A percentile compares a stretch with the other conserved stretches of the same genome.
These are phyloP conservation scores for Epinotia demarniana DNA, from an alignment of 2,888 invertebrate genomes.

Conservation along the genomic window DNA sequence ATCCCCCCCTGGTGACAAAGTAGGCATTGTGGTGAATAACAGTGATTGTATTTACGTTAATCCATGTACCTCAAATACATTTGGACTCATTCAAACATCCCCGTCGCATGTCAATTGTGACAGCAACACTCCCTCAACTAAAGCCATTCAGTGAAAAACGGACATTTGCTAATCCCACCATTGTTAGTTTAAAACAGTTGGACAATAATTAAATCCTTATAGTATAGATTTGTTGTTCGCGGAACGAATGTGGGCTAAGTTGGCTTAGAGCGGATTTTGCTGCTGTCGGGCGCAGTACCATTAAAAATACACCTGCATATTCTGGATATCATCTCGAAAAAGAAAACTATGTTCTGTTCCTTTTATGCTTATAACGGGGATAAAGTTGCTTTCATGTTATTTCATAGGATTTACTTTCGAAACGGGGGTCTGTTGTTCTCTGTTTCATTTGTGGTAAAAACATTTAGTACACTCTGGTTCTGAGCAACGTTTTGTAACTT, in stretches of 20 bases:
- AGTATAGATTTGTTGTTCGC: slow-evolving; percentile 16
- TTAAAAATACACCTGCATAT: slow-evolving; percentile 51
- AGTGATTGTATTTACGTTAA: neutral
- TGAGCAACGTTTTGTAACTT: neutral
- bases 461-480: neutral
- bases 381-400: slow-evolving; percentile 31
- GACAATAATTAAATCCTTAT: slow-evolving; percentile 41
- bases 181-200: slow-evolving; percentile 42
- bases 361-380: slow-evolving; percentile 23
- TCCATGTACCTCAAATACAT: neutral
- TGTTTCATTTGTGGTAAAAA: slow-evolving; percentile 6
- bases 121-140: slow-evolving; percentile 20
- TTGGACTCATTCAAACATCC: slow-evolving; percentile 22
- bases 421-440: slow-evolving; percentile 10
- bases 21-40: neutral
- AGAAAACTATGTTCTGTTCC: slow-evolving; percentile 22
- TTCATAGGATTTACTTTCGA: slow-evolving; percentile 21
- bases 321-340: slow-evolving; percentile 32
- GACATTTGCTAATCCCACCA: slow-evolving; percentile 32
- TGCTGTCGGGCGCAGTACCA: slow-evolving; percentile 55
- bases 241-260: slow-evolving; percentile 59
- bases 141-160: slow-evolving; percentile 14
- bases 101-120: slow-evolving; percentile 15
- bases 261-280: slow-evolving; percentile 73
- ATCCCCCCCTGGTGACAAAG: too few relatives aligned